These are phyloP conservation scores for Nycteola revayana DNA, from an alignment of 2,888 invertebrate genomes.

Conservation along the genomic window DNA sequence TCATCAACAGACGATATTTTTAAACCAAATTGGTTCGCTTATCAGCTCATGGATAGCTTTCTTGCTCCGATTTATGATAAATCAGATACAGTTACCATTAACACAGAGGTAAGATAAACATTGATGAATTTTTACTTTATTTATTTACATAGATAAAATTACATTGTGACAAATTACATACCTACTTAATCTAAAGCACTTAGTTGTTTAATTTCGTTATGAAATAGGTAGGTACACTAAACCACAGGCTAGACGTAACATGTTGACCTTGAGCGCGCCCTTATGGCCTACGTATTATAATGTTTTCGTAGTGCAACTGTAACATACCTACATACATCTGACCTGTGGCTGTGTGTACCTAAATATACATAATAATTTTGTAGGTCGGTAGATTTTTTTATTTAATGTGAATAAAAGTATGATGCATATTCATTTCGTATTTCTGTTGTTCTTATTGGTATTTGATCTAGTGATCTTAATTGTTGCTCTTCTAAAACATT, in stretches of 20 bases:
- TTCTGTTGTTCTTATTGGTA: slow-evolving; percentile 15
- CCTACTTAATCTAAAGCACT: too few relatives aligned
- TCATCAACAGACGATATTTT: slow-evolving; percentile 19
- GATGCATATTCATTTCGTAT: slow-evolving; percentile 16
- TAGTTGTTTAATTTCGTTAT: too few relatives aligned
- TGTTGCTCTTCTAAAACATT: slow-evolving; percentile 20
- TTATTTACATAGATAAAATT: slow-evolving; percentile 9
- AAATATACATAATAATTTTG: slow-evolving; percentile 6
- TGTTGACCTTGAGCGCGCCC: slow-evolving; percentile 9
- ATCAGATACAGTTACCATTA: slow-evolving; percentile 19
- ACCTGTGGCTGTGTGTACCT: slow-evolving; percentile 8
- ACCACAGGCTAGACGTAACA: slow-evolving; percentile 11
- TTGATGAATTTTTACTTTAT: slow-evolving; percentile 17
- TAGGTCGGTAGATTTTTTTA: slow-evolving; percentile 8
- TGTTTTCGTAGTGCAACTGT: slow-evolving; percentile 10
- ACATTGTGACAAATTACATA: slow-evolving; percentile 6
- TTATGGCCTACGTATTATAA: slow-evolving; percentile 8
- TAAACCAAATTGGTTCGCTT: slow-evolving; percentile 32
- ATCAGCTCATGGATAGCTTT: slow-evolving; percentile 29
- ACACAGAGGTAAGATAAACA: slow-evolving; percentile 24
- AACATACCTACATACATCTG: slow-evolving; percentile 9
- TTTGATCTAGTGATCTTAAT: slow-evolving; percentile 14
- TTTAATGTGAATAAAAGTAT: slow-evolving; percentile 13
- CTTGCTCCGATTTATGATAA: slow-evolving; percentile 21
- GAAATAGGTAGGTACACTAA: background rate